Evolutionary conservation across 2,797 vertebrate genomes (phyloP), one percentile per base, ranked within the genome.

Genomic region (Lagorchestes hirsutus): DNA sequence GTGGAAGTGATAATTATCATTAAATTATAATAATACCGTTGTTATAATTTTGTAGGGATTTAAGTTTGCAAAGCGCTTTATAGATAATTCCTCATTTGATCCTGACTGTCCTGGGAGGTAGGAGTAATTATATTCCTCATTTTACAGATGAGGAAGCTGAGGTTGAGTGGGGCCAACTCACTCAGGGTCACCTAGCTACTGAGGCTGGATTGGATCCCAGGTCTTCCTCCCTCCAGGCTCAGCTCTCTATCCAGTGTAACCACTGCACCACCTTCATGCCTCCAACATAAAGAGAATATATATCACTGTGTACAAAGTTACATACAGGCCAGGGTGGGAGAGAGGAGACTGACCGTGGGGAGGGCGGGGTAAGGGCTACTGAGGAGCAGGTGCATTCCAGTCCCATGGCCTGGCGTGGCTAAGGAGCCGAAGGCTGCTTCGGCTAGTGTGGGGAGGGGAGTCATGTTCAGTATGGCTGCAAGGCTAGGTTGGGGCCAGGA

Each of bases 81-180:
- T 4, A 74, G 34, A 62, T 31, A 2, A 40, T 0, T 8, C 40
- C 6, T 40, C 2, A 22, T 40, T 74, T 74, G 67, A 22, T 74
- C 14, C 67, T 31, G 29, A 62, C 31, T 4, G 8, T 12, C 59
- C 11, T 74, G 67, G 67, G 67, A 40, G 5, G 14, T n/a, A 40
- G 67, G 16, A 18, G n/a, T 40, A 1, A 40, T 62, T 93, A 29
- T 94, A 93, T 55, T 92, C 31, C 93, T 74, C 56, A 40, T 50
- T 95, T 56, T 93, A 40, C 92, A 56, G 93, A 90, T 93, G 59
- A 92, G 34, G 58, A 90, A 55, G 87, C 18, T 9, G 91, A 58
- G 55, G 55, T 40, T 59, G 55, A 28, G 46, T 93, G 67, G 58
- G 28, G 28, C 55, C 55, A 58, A 54, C 55, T 93, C 93, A 9